These are phyloP conservation scores for Heliconius ethilla DNA, from an alignment of 2,888 invertebrate species.

Conservation along the genomic window DNA sequence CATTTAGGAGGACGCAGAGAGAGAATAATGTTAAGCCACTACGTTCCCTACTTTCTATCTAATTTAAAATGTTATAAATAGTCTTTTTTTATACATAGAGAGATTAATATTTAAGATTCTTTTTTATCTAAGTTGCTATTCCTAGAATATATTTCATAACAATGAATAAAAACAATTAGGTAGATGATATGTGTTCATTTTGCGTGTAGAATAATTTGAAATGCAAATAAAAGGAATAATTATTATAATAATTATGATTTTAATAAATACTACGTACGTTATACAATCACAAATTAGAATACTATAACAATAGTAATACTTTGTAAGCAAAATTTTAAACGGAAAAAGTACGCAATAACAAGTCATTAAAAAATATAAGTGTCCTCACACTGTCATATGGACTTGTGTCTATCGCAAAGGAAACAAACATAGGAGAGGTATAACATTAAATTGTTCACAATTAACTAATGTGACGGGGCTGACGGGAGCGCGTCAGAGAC, in stretches of 20 bases:
- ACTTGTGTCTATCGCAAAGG: background rate
- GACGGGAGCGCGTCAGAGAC: background rate
- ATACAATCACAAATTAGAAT: background rate
- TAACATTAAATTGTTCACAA: slow-evolving; percentile 12
- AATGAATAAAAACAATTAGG: too few species aligned
- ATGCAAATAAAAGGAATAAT: background rate
- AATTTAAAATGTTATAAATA: too few species aligned
- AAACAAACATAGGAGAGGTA: slow-evolving; percentile 11
- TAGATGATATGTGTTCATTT: background rate
- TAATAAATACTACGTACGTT: background rate
- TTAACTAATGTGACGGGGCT: slow-evolving; percentile 6
- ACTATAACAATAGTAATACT: background rate
- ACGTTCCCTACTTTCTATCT: too few species aligned
- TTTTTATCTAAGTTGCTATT: too few species aligned
- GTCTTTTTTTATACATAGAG: too few species aligned
- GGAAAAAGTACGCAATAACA: background rate
- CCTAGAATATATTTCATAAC: too few species aligned
- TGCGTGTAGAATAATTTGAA: background rate
- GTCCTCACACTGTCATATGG: background rate
- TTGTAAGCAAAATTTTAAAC: background rate
- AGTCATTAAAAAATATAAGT: background rate
- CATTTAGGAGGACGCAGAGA: too few species aligned
- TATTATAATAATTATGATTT: slow-evolving; percentile 1
- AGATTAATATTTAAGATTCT: too few species aligned
- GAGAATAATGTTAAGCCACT: too few species aligned